Conservation (phyloP, 2,113 vertebrate species). For the Gobiocypris rarus region DNA sequence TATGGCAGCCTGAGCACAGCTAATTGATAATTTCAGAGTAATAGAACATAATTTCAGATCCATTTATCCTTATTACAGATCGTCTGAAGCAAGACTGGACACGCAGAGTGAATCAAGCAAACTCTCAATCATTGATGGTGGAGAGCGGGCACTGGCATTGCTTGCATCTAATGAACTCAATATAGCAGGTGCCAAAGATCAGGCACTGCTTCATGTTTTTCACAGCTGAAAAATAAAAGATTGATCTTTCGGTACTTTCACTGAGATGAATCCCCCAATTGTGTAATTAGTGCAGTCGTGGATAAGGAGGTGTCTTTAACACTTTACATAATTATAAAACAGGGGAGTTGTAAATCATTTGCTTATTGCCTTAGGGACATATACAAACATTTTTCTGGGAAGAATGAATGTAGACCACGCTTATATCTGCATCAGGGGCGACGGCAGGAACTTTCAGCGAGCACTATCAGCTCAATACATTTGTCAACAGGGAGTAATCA, state of each 20-base stretch:
- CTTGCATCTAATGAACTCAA: slow-evolving; percentile 8
- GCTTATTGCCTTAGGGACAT: slow-evolving; percentile 19
- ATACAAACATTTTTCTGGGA: neutral
- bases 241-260: slow-evolving; percentile 12
- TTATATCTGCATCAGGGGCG: slow-evolving; percentile 39
- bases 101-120: slow-evolving; percentile 23
- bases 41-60: slow-evolving; percentile 30
- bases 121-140: slow-evolving; percentile 12
- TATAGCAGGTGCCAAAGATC: slow-evolving; percentile 27
- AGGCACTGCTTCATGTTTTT: slow-evolving; percentile 24
- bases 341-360: slow-evolving; percentile 37
- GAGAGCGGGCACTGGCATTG: neutral
- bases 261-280: slow-evolving; percentile 17
- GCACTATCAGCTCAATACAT: slow-evolving; percentile 67
- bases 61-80: slow-evolving; percentile 31
- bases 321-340: slow-evolving; percentile 39
- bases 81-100: neutral
- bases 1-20: slow-evolving; percentile 1
- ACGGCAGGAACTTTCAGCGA: slow-evolving; percentile 47
- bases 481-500: slow-evolving; percentile 69
- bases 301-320: slow-evolving; percentile 22
- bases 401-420: slow-evolving; percentile 29
- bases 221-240: slow-evolving; percentile 31
- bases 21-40: slow-evolving; percentile 41
- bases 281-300: slow-evolving; percentile 18